Evolutionary conservation across 2,113 vertebrate genomes (phyloP).

Genomic region (Saguinus midas): DNA sequence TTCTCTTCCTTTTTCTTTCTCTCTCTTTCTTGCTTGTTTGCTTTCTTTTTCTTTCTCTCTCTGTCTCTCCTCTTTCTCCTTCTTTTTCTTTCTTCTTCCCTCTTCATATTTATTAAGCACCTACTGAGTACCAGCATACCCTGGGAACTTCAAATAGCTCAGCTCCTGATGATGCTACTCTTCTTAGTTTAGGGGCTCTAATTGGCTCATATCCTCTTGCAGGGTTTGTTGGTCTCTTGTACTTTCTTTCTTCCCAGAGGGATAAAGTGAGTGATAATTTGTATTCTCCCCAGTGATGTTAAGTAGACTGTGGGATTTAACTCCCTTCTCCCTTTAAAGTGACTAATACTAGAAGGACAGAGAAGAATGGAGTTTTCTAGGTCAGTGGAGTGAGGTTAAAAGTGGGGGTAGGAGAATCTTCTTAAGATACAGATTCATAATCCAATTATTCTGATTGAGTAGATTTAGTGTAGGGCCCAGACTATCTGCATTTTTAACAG

Average conservation of each 20-base stretch:
- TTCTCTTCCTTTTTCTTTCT: too few species aligned
- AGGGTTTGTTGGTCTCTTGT: background rate
- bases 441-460: background rate
- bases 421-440: background rate
- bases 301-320: background rate
- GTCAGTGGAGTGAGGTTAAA: background rate
- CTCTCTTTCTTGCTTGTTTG: too few species aligned
- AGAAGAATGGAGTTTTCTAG: background rate
- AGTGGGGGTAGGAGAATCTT: background rate
- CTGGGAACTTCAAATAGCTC: background rate
- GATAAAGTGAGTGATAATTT: background rate
- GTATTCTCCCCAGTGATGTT: background rate
- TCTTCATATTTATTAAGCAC: background rate
- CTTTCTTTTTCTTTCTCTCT: background rate
- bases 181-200: background rate
- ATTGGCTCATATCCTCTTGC: background rate
- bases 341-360: background rate
- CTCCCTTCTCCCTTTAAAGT: background rate
- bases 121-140: background rate
- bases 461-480: background rate
- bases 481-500: background rate
- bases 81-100: background rate
- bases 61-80: background rate
- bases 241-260: background rate
- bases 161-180: background rate